These are phyloP conservation scores for Alethe diademata DNA, from an alignment of 2,113 vertebrate genomes.

Conservation along the genomic window DNA sequence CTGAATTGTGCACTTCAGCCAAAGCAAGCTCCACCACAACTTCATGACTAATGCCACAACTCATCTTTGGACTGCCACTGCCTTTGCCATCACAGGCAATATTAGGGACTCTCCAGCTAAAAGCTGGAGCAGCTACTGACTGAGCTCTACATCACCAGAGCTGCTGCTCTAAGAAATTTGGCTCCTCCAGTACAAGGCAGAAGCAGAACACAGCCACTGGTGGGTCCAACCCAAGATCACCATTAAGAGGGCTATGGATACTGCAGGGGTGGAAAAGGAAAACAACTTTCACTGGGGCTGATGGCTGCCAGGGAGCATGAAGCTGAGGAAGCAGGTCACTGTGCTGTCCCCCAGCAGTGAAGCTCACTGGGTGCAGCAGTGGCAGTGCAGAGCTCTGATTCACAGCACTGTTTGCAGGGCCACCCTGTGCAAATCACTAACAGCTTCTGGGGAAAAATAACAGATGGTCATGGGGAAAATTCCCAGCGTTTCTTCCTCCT, in stretches of 20 bases:
- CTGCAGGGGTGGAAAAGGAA: not conserved
- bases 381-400: not conserved
- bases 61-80: not conserved
- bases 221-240: not conserved
- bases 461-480: not conserved
- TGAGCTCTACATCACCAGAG: not conserved
- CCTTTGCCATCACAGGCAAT: fast-evolving
- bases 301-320: not conserved
- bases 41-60: not conserved
- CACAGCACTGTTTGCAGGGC: not conserved
- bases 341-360: not conserved
- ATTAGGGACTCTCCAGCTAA: not conserved
- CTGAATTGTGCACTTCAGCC: not conserved
- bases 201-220: not conserved
- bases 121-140: not conserved
- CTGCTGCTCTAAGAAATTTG: not conserved
- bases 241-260: not conserved
- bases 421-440: not conserved
- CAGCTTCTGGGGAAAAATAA: not conserved
- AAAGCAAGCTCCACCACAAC: not conserved
- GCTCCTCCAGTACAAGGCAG: not conserved
- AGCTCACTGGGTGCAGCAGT: not conserved
- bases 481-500: not conserved
- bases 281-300: not conserved
- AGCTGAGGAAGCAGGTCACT: not conserved